Base-by-base conservation (phyloP, 1,140 invertebrate genomes). In the Sesamia nonagrioides region DNA sequence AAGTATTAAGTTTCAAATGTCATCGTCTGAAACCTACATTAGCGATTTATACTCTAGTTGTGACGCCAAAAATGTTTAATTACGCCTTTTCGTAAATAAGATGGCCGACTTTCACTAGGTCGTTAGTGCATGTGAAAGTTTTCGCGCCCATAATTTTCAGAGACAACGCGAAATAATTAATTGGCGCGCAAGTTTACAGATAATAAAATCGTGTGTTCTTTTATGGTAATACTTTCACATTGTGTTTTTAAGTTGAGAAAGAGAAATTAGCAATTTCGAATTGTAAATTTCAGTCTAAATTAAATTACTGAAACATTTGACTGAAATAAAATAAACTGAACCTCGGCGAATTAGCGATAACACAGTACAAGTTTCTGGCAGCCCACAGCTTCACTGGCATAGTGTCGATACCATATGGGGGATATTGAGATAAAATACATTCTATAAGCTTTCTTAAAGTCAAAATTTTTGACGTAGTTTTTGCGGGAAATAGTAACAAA, bases 51-150 rank as follows among this genome's bases (percentile, higher is more conserved):
- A 63, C 48, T 76, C 56, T 66, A 66, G 37, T 76, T 63, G 45
- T 66, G 74, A 61, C 74, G 74, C 74, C 74, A 77, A 77, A 77
- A 77, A 66, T 77, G 33, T 75, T 75, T 63, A 77, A 77, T 66
- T 77, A 77, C 37, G 15, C 68, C 33, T 77, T 77, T 77, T 77
- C 17, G 40, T 75, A 27, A 27, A 48, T 42, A 54, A 50, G 8
- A 77, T 77, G 74, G 42, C 56, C 45, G 73, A 66, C 74, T 77
- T 77, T 77, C 74, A 40, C 74, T 42, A 42, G 45, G 35, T 77
- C 61, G 74, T 52, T 50, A 52, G 63, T 68, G 17, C 45, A 37
- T n/a, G 74, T 54, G 74, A 77, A 77, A 77, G 74, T 77, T 66
- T 66, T 77, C 60, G 61, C 74, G 74, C 74, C 60, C 68, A 71